Conservation (phyloP, 1,140 invertebrate genomes). For the Nomia melanderi region DNA sequence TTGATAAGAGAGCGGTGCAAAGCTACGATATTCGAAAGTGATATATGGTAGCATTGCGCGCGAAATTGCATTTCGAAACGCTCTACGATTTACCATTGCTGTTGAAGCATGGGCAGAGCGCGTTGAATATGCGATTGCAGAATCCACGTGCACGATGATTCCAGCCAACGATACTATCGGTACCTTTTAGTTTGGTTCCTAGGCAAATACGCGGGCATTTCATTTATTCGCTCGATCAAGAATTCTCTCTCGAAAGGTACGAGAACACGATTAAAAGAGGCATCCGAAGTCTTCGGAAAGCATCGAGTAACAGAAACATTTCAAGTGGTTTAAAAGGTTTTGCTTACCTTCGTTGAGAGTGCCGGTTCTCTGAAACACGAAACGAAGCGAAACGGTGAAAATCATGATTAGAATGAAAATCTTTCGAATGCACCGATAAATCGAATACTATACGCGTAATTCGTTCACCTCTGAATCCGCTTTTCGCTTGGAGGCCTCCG, state of each 20-base stretch:
- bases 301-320: background rate
- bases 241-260: too few relatives aligned
- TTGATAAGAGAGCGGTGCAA: constrained; percentile 28
- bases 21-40: constrained; percentile 36
- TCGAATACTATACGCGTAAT: background rate
- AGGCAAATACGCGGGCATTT: constrained; percentile 54
- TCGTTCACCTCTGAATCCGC: constrained; percentile 68
- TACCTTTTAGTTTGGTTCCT: constrained; percentile 76
- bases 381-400: constrained; percentile 19
- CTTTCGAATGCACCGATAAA: background rate
- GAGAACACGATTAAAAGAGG: too few relatives aligned
- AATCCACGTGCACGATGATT: constrained; percentile 79
- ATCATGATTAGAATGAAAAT: background rate
- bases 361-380: constrained; percentile 70
- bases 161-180: constrained; percentile 76
- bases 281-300: too few relatives aligned
- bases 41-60: constrained; percentile 5
- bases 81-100: constrained; percentile 80
- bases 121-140: constrained; percentile 79
- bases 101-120: constrained; percentile 78
- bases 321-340: background rate
- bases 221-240: background rate
- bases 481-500: constrained; percentile 75
- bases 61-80: constrained; percentile 42
- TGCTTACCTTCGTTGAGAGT: constrained; percentile 70